These are phyloP conservation scores for Melozone crissalis DNA, from an alignment of 2,113 vertebrate species.

Conservation along the genomic window DNA sequence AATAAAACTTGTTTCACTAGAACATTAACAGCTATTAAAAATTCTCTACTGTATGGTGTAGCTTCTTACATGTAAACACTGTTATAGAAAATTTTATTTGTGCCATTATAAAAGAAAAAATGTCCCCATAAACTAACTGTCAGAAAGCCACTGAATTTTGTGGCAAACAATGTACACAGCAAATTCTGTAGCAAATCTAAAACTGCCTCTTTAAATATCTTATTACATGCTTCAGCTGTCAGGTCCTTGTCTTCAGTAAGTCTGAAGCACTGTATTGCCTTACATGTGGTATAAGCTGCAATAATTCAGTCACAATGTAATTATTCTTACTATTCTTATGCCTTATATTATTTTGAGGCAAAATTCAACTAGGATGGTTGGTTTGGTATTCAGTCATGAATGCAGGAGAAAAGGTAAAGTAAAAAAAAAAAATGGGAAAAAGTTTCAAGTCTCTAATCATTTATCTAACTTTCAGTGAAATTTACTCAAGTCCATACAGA, in stretches of 20 bases:
- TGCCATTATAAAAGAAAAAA: neutral
- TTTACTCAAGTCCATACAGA: neutral
- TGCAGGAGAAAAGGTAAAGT: neutral
- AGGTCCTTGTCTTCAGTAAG: neutral
- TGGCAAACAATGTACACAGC: neutral
- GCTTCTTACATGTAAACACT: neutral
- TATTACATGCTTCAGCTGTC: neutral
- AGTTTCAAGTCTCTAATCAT: neutral
- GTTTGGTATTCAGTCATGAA: neutral
- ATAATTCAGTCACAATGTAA: neutral
- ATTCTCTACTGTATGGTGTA: neutral
- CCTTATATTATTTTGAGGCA: neutral
- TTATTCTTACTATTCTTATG: neutral
- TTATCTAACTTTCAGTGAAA: neutral
- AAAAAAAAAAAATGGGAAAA: accelerated
- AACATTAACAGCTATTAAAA: neutral
- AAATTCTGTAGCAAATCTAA: neutral
- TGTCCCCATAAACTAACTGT: neutral
- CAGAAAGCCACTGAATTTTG: neutral
- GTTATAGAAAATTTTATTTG: neutral
- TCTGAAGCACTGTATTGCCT: neutral
- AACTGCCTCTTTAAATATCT: neutral
- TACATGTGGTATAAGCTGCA: neutral
- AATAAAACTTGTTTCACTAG: neutral
- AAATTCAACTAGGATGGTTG: neutral